Evolutionary conservation across 35 echinoderm and acorn worm genomes (phyloP).

Genomic region (Heliocidaris erythrogramma): DNA sequence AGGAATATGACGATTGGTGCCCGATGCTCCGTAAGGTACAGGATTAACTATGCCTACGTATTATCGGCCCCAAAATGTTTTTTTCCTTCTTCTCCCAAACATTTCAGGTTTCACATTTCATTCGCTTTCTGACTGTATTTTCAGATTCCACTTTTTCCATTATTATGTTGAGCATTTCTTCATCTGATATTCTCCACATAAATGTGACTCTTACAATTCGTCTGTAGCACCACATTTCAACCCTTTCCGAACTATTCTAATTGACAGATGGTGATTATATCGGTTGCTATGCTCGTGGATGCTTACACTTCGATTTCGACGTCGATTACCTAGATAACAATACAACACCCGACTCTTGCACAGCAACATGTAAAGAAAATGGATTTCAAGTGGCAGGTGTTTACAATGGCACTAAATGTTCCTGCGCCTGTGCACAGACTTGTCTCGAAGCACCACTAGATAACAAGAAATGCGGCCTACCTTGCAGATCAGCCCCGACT

Average conservation of each 20-base stretch:
- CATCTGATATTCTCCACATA: too few relatives aligned
- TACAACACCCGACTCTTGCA: not conserved
- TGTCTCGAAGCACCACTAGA: not conserved
- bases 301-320: not conserved
- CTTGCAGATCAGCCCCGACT: not conserved
- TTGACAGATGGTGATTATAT: not conserved
- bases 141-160: too few relatives aligned
- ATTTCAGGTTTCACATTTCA: too few relatives aligned
- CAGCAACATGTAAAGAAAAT: not conserved
- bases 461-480: not conserved
- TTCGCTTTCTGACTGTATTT: too few relatives aligned
- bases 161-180: too few relatives aligned
- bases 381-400: not conserved
- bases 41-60: too few relatives aligned
- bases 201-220: too few relatives aligned
- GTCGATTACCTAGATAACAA: not conserved
- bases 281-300: not conserved
- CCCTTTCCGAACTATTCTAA: not conserved
- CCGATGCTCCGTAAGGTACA: too few relatives aligned
- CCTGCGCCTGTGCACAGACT: not conserved
- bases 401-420: not conserved
- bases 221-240: too few relatives aligned
- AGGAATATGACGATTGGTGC: too few relatives aligned
- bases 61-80: too few relatives aligned
- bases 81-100: too few relatives aligned